These are phyloP conservation scores for Dromaius novaehollandiae DNA, from an alignment of 2,113 vertebrate genomes.

Conservation along the genomic window DNA sequence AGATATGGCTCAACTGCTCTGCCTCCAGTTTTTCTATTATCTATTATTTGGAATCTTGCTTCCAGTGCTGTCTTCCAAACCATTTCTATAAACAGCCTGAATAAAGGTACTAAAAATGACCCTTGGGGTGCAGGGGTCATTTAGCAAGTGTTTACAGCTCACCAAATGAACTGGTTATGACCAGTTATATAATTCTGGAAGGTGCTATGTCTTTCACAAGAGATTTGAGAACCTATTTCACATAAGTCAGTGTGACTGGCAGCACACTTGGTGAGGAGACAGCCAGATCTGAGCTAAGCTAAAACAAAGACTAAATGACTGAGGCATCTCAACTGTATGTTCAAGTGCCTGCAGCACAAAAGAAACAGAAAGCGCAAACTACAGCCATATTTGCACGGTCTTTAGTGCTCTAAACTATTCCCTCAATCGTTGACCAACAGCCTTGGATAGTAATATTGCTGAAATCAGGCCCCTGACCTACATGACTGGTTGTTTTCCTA, in stretches of 20 bases:
- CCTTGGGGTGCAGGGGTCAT: not conserved
- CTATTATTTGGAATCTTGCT: not conserved
- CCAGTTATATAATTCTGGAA: not conserved
- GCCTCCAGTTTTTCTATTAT: not conserved
- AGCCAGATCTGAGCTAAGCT: slow-evolving; percentile 6
- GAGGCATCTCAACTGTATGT: not conserved
- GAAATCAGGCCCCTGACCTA: not conserved
- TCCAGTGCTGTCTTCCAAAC: slow-evolving; percentile 10
- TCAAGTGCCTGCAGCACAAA: not conserved
- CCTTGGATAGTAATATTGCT: not conserved
- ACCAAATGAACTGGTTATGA: not conserved
- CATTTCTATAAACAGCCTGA: slow-evolving; percentile 39
- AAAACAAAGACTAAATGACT: not conserved
- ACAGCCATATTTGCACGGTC: not conserved
- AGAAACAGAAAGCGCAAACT: not conserved
- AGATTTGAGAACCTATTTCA: not conserved
- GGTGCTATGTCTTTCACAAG: not conserved
- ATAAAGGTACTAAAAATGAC: slow-evolving; percentile 1
- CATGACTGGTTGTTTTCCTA: not conserved
- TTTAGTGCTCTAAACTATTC: not conserved
- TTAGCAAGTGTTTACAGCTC: not conserved
- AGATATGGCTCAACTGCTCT: not conserved
- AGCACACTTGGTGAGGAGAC: not conserved
- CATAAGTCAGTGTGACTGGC: not conserved
- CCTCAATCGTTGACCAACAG: not conserved